Evolutionary conservation across 2,888 invertebrate species (phyloP), one percentile per base, ranked within the genome.

Genomic region (Drosophila ustulata): DNA sequence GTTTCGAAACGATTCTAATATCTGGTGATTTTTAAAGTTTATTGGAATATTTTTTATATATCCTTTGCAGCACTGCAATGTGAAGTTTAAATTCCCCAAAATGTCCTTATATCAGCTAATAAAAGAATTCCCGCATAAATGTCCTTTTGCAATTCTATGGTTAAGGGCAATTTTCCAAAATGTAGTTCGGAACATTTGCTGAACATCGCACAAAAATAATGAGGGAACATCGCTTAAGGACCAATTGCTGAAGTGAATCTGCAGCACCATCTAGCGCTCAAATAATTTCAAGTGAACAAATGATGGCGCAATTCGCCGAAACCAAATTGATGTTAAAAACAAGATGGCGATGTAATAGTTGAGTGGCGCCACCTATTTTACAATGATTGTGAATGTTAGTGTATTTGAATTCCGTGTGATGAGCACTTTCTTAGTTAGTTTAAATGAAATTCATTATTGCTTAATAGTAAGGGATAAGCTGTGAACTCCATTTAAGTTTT

Each of bases 221-320:
- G 32, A 9, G 32, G 9, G 1, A 37, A 37, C 37, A 37, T 37
- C 4, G 37, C 37, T 5, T 5, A 0, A 9, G 32, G 7, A 32
- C 32, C 9, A 32, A 32, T 32, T 11, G 11, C n/a, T 37, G n/a
- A 11, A 34, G 37, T n/a, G 2, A 37, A 5, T 37, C 4, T n/a
- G 11, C 37, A 41, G 39, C 53, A 30, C 53, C 53, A 41, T 18
- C 55, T 55, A 18, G 11, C 11, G 55, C 11, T 55, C 18, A 18
- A 1, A 0, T 9, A 18, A 6, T 9, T 9, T 1, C 2, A 28
- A 5, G 1, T 6, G 13, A 13, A 6, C 28, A 26, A 18, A 9
- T 3, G 18, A 9, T 4, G 18, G 5, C 5, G 30, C 49, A 28
- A 18, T 3, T 28, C 26, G 28, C 13, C 13, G 30, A 13, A 18